Base-by-base conservation (phyloP, 2,113 vertebrate species). In the Rhadina sibilatrix region DNA sequence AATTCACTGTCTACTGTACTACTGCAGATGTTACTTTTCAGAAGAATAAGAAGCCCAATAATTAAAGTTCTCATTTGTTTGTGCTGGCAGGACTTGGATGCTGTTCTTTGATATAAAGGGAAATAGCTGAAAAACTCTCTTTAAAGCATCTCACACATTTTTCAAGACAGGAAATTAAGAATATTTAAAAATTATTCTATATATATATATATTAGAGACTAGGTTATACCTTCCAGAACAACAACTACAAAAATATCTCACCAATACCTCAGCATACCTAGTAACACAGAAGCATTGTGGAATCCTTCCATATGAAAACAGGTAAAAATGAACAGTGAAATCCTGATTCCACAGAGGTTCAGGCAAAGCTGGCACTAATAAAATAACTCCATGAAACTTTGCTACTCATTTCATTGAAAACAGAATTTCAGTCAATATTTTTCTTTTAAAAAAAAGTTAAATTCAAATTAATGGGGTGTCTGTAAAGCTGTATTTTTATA, bases 61-160 rank as follows among this genome's bases (percentile, higher is more conserved):
- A 96, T 56, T 78, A 46, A 94, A 87, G 37, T 79, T 87, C 70
- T 79, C 56, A 47, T 83, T 89, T 90, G 52, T 92, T 95, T 87
- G 33, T 74, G 50, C 72, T 93, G 88, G 87, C 57, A 76, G 47
- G 50, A 76, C 19, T 76, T 38, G 7, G 74, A 76, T 38, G 42
- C 46, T 85, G 27, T 47, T 84, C 53, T 84, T 72, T 61, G 40
- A 87, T 72, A 87, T 5, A 68, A 82, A 70, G 11, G 59, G 15
- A 96, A 94, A 93, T 23, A 85, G 84, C n/a, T 72, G 70, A 82
- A 85, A 64, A 94, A 40, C 30, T 72, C 33, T 76, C 24, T 75
- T 87, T 69, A 72, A 52, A 91, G 53, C 82, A 95, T 56, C 57
- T 91, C 40, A 57, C 12, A 5, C 28, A 47, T 35, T 27, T 69